Conservation (phyloP, 2,797 vertebrate species). For the Furcifer pardalis region DNA sequence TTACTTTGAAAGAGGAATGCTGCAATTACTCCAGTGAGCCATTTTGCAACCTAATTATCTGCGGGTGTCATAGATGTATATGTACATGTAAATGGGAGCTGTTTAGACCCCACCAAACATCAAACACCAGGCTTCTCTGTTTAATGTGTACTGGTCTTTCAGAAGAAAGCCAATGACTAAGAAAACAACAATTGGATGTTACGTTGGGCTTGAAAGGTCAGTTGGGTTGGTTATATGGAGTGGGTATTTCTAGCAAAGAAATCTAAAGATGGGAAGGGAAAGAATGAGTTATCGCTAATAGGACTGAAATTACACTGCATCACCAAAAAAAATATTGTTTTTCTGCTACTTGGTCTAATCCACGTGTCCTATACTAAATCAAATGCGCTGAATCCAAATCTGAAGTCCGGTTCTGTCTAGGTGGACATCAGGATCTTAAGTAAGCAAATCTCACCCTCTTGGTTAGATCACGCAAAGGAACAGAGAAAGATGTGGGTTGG, state of each 20-base stretch:
- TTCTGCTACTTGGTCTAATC: no score
- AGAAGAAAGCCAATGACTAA: slow-evolving; percentile 45
- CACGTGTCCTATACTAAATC: no score
- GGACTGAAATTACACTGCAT: slow-evolving; percentile 60
- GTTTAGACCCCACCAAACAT: neutral
- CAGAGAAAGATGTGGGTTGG: no score
- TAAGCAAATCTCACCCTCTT: no score
- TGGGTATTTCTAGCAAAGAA: neutral
- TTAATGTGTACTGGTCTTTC: slow-evolving; percentile 46
- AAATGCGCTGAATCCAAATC: no score
- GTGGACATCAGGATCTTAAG: no score
- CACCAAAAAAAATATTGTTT: no score
- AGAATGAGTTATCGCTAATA: slow-evolving; percentile 25
- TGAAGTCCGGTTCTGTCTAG: no score
- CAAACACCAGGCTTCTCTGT: slow-evolving; percentile 3
- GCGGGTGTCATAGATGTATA: slow-evolving; percentile 26
- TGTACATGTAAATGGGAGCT: slow-evolving; percentile 33
- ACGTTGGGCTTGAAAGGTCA: slow-evolving; percentile 48
- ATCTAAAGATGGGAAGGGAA: neutral
- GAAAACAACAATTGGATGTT: slow-evolving; percentile 45
- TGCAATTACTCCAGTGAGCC: slow-evolving; percentile 57
- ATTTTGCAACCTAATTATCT: slow-evolving; percentile 59
- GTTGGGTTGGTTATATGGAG: slow-evolving; percentile 40
- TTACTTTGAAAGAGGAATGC: slow-evolving; percentile 64
- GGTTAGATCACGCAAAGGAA: no score